Evolutionary conservation across 2,113 vertebrate genomes (phyloP), one percentile per base, ranked within the genome.

Genomic region (Lates calcarifer): DNA sequence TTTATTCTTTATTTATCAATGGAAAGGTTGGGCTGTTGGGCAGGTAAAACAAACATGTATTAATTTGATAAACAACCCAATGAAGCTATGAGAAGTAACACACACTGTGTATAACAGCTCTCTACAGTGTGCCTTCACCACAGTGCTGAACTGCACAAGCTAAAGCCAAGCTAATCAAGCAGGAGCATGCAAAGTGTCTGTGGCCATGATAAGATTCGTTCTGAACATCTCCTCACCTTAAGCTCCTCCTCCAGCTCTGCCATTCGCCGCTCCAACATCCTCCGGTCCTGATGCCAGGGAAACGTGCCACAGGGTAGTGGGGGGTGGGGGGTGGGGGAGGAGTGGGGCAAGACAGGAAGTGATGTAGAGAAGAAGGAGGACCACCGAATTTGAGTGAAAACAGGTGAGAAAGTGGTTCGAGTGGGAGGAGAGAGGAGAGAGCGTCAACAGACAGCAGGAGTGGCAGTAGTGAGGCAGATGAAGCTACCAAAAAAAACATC

Each of bases 211-310:
- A 41, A 73, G 41, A 75, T 0, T 71, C 20, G 6, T 33, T 58
- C 31, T 26, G 22, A 26, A 56, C 3, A 20, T 53, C 37, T 74
- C 58, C 91, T 95, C 80, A 96, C 96, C 95, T 96, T 96, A 10
- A 96, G 88, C 89, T 96, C 95, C 67, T 96, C 95, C 90, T 96
- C 95, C 82, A 96, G 83, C 81, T 96, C 95, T 2, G 94, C 93
- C 81, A 96, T 92, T 72, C 95, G 95, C 71, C 94, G 93, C 89
- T 95, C 95, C 91, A 96, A 86, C 89, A 95, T 93, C 81, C 90
- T 88, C 78, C 94, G 94, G 78, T 96, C 95, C 96, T 96, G 65
- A 88, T n/a, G 67, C 64, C 15, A 15, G 24, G 39, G 47, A 63
- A 73, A 86, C 5, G 69, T 26, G 75, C n/a, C n/a, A n/a, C n/a